Evolutionary conservation across 1,140 invertebrate species (phyloP).

Genomic region (Acromyrmex echinatior): DNA sequence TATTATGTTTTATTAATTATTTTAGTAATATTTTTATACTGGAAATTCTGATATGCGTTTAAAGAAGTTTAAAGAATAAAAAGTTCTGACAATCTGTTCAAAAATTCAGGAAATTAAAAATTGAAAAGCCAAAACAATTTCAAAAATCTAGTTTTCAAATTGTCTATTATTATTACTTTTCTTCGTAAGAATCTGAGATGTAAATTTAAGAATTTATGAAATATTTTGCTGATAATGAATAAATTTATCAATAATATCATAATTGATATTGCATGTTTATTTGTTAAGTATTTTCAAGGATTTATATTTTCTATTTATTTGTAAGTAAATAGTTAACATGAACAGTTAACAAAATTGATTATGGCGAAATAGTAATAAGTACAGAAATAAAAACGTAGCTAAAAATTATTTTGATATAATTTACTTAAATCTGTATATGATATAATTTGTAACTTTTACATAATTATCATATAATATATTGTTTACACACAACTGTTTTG

Average conservation of each 20-base stretch:
- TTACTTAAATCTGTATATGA: not conserved
- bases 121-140: not conserved
- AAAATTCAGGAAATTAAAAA: not conserved
- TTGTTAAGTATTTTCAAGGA: no score
- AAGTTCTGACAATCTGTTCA: not conserved
- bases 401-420: not conserved
- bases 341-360: not conserved
- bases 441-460: not conserved
- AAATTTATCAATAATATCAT: not conserved
- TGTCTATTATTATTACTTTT: not conserved
- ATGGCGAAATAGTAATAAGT: not conserved
- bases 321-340: not conserved
- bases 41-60: not conserved
- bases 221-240: not conserved
- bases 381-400: slow-evolving; percentile 6
- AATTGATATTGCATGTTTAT: no score
- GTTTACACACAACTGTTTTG: not conserved
- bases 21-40: not conserved
- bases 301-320: slow-evolving; percentile 14
- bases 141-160: not conserved
- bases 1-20: not conserved
- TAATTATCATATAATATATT: slow-evolving; percentile 8
- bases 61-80: not conserved
- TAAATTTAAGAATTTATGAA: not conserved
- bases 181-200: not conserved